These are phyloP conservation scores for Ophion ventricosus DNA, from an alignment of 2,888 invertebrate genomes.

Conservation along the genomic window DNA sequence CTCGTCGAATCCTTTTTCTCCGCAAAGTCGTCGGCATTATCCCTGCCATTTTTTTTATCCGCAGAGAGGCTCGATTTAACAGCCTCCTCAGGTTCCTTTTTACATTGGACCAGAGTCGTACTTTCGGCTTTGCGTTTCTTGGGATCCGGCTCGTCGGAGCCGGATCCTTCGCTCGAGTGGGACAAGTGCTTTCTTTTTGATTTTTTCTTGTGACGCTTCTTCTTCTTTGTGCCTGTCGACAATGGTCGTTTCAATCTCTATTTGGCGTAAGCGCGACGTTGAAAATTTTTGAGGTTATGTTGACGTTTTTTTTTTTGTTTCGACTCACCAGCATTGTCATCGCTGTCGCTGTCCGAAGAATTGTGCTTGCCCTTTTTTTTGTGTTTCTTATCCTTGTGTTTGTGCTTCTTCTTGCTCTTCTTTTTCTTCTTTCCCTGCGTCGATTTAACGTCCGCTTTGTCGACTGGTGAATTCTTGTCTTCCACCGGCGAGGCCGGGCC, in stretches of 20 bases:
- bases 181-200: slow-evolving; percentile 78
- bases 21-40: slow-evolving; percentile 54
- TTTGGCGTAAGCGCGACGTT: neutral
- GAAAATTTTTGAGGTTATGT: neutral
- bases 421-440: slow-evolving; percentile 74
- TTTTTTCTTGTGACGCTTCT: slow-evolving; percentile 80
- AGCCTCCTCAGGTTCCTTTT: slow-evolving; percentile 51
- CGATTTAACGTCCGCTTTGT: slow-evolving; percentile 74
- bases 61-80: slow-evolving; percentile 34
- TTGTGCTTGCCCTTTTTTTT: slow-evolving; percentile 84
- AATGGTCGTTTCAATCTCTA: neutral
- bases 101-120: slow-evolving; percentile 35
- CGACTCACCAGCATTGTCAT: slow-evolving; percentile 76
- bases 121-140: slow-evolving; percentile 69
- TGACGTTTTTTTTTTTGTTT: slow-evolving; percentile 4
- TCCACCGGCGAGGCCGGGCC: slow-evolving; percentile 73
- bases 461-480: slow-evolving; percentile 73
- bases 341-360: slow-evolving; percentile 78
- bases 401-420: slow-evolving; percentile 78
- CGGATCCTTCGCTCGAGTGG: slow-evolving; percentile 71
- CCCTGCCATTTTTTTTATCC: slow-evolving; percentile 71
- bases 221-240: slow-evolving; percentile 74
- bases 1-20: neutral
- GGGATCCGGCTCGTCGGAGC: slow-evolving; percentile 71
- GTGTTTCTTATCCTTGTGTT: slow-evolving; percentile 86